Evolutionary conservation across 2,797 vertebrate species (phyloP).

Genomic region (Cuculus canorus): DNA sequence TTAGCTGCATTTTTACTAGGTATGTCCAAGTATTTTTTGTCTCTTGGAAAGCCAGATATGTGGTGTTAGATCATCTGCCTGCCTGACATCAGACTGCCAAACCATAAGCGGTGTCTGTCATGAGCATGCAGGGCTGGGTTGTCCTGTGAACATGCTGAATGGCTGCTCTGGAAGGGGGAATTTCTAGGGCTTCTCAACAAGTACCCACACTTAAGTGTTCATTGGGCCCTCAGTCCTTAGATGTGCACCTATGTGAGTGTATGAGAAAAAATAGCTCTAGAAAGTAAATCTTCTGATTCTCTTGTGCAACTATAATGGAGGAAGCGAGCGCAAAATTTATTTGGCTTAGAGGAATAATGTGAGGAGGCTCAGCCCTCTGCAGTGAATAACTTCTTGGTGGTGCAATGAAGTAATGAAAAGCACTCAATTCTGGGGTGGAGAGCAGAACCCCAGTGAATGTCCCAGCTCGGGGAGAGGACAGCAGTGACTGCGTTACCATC

Average conservation of each 20-base stretch:
- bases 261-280: not conserved
- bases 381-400: not conserved
- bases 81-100: not conserved
- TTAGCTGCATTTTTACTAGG: slow-evolving; percentile 12
- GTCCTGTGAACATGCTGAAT: not conserved
- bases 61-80: slow-evolving; percentile 25
- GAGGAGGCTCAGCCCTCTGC: not conserved
- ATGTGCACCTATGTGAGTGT: not conserved
- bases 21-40: slow-evolving; percentile 26
- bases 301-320: not conserved
- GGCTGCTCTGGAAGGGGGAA: not conserved
- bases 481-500: not conserved
- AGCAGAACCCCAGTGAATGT: not conserved
- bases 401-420: not conserved
- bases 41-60: not conserved
- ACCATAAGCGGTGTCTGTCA: not conserved
- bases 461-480: not conserved
- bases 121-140: not conserved
- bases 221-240: not conserved
- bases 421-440: not conserved
- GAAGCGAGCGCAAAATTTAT: not conserved
- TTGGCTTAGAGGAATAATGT: not conserved
- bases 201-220: not conserved
- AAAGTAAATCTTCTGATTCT: not conserved
- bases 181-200: not conserved